Evolutionary conservation across 1,140 invertebrate species (phyloP).

Genomic region (Tribolium madens): DNA sequence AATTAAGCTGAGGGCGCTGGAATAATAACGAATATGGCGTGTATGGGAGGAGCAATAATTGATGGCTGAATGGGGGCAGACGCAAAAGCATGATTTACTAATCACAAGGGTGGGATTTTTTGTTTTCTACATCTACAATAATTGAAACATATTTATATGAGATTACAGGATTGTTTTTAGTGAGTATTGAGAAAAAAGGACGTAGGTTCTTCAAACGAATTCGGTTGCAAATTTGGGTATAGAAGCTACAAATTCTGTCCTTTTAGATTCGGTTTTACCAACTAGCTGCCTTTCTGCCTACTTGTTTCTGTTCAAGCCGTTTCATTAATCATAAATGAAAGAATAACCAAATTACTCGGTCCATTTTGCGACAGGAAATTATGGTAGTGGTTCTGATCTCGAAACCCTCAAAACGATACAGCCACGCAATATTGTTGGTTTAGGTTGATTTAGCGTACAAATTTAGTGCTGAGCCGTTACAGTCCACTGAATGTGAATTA

Average conservation of each 20-base stretch:
- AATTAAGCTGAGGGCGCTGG: constrained; percentile 30
- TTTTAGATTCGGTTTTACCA: neutral
- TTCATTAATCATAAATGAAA: constrained; percentile 35
- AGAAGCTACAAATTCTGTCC: too few relatives aligned
- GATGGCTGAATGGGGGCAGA: constrained; percentile 4
- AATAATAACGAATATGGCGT: constrained; percentile 37
- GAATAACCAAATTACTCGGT: constrained; percentile 16
- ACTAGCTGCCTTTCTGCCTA: neutral
- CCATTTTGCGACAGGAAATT: constrained; percentile 36
- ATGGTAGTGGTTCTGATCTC: constrained; percentile 22
- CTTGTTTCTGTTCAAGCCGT: neutral
- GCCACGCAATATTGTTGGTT: constrained; percentile 33
- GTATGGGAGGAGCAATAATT: constrained; percentile 21
- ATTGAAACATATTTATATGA: neutral
- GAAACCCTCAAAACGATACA: constrained; percentile 22
- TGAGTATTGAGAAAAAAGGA: too few relatives aligned
- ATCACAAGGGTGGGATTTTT: constrained; percentile 19
- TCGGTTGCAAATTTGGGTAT: too few relatives aligned
- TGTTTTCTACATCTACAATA: neutral
- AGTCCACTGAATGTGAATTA: constrained; percentile 36
- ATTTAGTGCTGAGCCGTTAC: constrained; percentile 40
- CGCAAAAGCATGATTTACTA: constrained; percentile 18
- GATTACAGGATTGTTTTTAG: too few relatives aligned
- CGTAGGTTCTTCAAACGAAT: too few relatives aligned
- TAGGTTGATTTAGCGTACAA: constrained; percentile 34